Percentiles rank a stretch among this genome's conserved stretches.
phyloP scores from a whole-genome alignment of 2,888 invertebrate genomes.

The Drosophila ezoana region DNA sequence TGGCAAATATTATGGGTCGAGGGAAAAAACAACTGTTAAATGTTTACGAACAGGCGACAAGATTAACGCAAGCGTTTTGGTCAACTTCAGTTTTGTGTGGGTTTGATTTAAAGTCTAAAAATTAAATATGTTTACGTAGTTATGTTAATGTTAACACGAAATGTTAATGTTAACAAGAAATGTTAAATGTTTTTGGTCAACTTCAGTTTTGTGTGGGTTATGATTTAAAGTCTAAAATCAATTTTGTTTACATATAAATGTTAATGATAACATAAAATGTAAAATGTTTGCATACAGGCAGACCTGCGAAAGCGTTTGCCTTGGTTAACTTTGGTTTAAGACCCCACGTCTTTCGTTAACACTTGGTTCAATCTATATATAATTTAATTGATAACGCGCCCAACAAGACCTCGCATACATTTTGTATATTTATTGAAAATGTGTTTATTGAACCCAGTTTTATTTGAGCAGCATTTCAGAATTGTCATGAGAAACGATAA shows the following conservation, averaged over 20 bases:
- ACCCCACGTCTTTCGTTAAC: too few species aligned
- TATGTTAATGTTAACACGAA: too few species aligned
- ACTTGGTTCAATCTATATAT: not conserved
- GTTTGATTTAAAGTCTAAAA: not conserved
- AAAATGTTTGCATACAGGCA: slow-evolving; percentile 19
- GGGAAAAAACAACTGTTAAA: slow-evolving; percentile 4
- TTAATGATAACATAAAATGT: not conserved
- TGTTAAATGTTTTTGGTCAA: slow-evolving; percentile 4
- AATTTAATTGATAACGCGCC: slow-evolving; percentile 10
- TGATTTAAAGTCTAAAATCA: not conserved
- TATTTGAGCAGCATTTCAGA: slow-evolving; percentile 19
- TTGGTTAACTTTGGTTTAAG: not conserved
- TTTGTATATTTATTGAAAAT: slow-evolving; percentile 32
- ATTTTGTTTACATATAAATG: too few species aligned
- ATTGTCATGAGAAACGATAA: slow-evolving; percentile 26
- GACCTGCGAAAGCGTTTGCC: slow-evolving; percentile 20
- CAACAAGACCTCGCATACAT: slow-evolving; percentile 3
- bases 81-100: too few species aligned
- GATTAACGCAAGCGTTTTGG: slow-evolving; percentile 9
- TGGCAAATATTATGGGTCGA: slow-evolving; percentile 29
- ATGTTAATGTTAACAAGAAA: not conserved
- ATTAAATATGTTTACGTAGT: not conserved
- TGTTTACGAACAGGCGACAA: slow-evolving; percentile 39
- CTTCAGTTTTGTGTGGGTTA: too few species aligned
- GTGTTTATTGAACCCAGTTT: slow-evolving; percentile 50